A percentile compares a stretch with the other conserved stretches of the same genome.
phyloP scores from a whole-genome alignment of 2,888 invertebrate species.

The Macrosiphum euphorbiae region DNA sequence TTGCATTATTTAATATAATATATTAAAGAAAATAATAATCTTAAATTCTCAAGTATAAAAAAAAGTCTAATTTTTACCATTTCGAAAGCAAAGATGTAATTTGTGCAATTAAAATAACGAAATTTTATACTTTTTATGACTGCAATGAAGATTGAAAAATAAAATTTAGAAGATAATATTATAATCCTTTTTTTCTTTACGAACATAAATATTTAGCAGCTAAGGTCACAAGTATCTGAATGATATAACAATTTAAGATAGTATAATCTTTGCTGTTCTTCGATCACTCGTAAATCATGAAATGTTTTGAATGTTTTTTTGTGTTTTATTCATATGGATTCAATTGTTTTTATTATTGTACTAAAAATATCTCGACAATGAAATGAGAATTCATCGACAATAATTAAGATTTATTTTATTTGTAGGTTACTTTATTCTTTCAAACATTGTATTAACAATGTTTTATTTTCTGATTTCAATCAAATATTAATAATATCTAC shows the following conservation, averaged over 20 bases:
- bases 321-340: not conserved
- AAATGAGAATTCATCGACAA: not conserved
- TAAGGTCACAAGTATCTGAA: not conserved
- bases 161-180: not conserved
- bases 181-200: constrained; percentile 12
- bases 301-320: not conserved
- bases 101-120: constrained; percentile 1
- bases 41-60: not conserved
- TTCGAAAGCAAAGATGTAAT: not conserved
- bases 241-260: not conserved
- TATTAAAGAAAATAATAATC: not conserved
- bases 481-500: not conserved
- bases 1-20: not conserved
- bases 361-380: not conserved
- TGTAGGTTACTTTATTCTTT: not conserved
- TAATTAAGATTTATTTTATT: not conserved
- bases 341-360: not conserved
- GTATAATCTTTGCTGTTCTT: not conserved
- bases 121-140: constrained; percentile 6
- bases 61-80: not conserved
- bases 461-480: not conserved
- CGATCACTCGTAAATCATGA: not conserved
- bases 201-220: not conserved
- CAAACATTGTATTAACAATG: not conserved
- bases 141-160: constrained; percentile 2